Evolutionary conservation across 1,140 invertebrate species (phyloP).

Genomic region (Rhopalosiphum maidis): DNA sequence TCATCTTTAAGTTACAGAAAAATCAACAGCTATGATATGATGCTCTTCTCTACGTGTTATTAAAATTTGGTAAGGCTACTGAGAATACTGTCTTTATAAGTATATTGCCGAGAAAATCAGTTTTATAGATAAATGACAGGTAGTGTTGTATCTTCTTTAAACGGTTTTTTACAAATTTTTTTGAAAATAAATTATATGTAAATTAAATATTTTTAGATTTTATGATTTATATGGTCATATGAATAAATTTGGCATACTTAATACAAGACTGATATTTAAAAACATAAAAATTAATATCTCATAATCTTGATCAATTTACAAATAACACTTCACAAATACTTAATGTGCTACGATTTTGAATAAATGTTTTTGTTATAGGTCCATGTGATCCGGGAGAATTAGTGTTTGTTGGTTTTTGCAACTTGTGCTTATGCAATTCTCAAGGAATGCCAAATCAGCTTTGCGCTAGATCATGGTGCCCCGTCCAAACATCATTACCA

Average conservation of each 20-base stretch:
- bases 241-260: not conserved
- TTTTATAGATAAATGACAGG: no score
- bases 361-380: not conserved
- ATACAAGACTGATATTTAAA: not conserved
- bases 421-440: constrained; percentile 39
- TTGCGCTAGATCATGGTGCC: constrained; percentile 47
- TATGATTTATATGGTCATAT: not conserved
- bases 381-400: constrained; percentile 42
- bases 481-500: constrained; percentile 9
- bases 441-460: constrained; percentile 38
- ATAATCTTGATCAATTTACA: not conserved
- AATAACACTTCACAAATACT: not conserved
- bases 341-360: not conserved
- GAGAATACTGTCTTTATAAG: no score
- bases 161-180: no score
- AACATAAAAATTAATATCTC: not conserved
- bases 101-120: no score
- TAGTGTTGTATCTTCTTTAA: no score
- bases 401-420: constrained; percentile 50
- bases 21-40: no score
- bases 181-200: no score
- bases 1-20: no score
- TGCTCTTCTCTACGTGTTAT: no score
- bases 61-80: no score
- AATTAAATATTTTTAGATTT: no score